These are phyloP conservation scores for Bradypus variegatus DNA, from an alignment of 2,797 vertebrate species.

Conservation along the genomic window DNA sequence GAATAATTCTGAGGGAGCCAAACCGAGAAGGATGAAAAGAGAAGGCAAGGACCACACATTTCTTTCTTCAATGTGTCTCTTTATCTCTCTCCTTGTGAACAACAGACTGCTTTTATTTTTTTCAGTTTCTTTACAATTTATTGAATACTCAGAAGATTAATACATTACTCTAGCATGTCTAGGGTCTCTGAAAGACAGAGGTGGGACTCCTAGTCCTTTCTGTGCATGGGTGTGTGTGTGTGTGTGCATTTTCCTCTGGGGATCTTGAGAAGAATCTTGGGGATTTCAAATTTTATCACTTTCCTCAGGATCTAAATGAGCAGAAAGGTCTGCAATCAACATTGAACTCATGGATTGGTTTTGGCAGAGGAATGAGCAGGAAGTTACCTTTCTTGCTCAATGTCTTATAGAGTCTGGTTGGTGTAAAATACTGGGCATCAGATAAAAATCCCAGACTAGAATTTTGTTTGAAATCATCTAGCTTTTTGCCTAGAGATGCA, in stretches of 20 bases:
- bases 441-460: background rate
- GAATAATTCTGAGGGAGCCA: slow-evolving; percentile 23
- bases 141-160: background rate
- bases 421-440: background rate
- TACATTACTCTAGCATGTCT: background rate
- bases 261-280: background rate
- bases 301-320: background rate
- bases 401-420: background rate
- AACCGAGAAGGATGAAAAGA: slow-evolving; percentile 3
- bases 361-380: background rate
- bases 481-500: background rate
- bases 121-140: background rate
- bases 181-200: slow-evolving; percentile 13
- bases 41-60: background rate
- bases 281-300: background rate
- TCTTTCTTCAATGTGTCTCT: background rate
- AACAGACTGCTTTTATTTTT: background rate
- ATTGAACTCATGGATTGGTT: background rate
- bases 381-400: background rate
- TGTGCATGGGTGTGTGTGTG: background rate
- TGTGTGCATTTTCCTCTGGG: background rate
- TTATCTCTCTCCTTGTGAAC: background rate
- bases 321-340: background rate
- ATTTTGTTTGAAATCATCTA: background rate
- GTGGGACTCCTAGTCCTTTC: background rate